Percentiles rank a stretch among this genome's conserved stretches.
Evolutionary conservation across 2,113 vertebrate genomes (phyloP).

Genomic region (Limnothrissa miodon): DNA sequence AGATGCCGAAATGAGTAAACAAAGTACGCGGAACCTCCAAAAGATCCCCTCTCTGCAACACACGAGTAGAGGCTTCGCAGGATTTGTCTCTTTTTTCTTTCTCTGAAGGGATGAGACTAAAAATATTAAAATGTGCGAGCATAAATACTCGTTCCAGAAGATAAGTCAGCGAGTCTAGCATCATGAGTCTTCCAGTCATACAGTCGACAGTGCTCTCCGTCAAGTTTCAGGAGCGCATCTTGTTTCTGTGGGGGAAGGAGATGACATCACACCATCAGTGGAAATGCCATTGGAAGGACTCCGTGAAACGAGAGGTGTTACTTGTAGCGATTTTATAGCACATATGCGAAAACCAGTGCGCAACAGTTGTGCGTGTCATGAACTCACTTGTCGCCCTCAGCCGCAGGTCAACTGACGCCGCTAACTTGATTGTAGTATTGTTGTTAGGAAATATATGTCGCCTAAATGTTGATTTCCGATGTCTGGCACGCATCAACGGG

Average conservation of each 20-base stretch:
- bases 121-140: constrained; percentile 73
- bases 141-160: constrained; percentile 81
- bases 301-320: constrained; percentile 6
- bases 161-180: constrained; percentile 78
- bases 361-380: constrained; percentile 5
- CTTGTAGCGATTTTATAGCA: background rate
- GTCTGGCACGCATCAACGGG: background rate
- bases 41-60: constrained; percentile 82
- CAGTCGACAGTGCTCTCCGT: background rate
- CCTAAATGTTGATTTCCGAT: background rate
- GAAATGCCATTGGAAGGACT: constrained; percentile 36
- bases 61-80: constrained; percentile 50
- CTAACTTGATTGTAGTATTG: background rate
- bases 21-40: constrained; percentile 88
- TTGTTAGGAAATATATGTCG: background rate
- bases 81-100: constrained; percentile 37
- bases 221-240: background rate
- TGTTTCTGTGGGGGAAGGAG: constrained; percentile 24
- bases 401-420: background rate
- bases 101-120: constrained; percentile 54
- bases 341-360: background rate
- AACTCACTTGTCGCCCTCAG: background rate
- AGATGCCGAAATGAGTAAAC: constrained; percentile 93
- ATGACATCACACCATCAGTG: background rate
- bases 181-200: constrained; percentile 31